Conservation (phyloP, 92 coral and sea anemone genomes). For the Parazoanthus darwini region DNA sequence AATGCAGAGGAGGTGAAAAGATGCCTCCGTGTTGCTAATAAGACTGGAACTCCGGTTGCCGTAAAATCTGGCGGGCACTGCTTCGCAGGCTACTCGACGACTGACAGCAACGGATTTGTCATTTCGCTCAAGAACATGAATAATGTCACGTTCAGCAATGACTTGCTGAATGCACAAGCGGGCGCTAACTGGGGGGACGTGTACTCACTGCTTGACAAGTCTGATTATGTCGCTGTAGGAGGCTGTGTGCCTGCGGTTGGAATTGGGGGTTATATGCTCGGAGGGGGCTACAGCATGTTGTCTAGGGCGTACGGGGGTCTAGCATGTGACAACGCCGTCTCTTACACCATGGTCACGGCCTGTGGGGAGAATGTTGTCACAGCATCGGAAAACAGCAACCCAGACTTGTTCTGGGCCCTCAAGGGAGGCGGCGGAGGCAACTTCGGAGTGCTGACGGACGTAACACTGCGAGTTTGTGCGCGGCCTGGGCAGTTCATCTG, state of each 20-base stretch:
- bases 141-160: conserved; percentile 47
- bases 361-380: conserved; percentile 58
- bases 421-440: conserved; percentile 85
- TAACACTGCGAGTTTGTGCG: conserved; percentile 56
- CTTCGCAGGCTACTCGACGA: conserved; percentile 85
- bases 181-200: conserved; percentile 78
- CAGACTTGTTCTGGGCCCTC: conserved; percentile 81
- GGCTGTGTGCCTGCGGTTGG: conserved; percentile 83
- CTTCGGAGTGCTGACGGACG: conserved; percentile 75
- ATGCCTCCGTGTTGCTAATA: conserved; percentile 63
- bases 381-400: conserved; percentile 56
- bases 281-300: conserved; percentile 88
- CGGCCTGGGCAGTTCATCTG: conserved; percentile 78
- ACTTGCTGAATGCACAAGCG: conserved; percentile 53
- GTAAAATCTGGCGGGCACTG: conserved; percentile 86
- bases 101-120: conserved; percentile 80
- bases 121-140: conserved; percentile 71
- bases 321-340: conserved; percentile 77
- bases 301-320: conserved; percentile 80
- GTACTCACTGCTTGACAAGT: conserved; percentile 56
- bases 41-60: conserved; percentile 62
- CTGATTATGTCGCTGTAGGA: conserved; percentile 76
- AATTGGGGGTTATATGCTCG: conserved; percentile 80
- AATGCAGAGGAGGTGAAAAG: conserved; percentile 71
- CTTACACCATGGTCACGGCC: conserved; percentile 78